These are phyloP conservation scores for Glaucomys volans DNA, from an alignment of 2,113 vertebrate species.

Conservation along the genomic window DNA sequence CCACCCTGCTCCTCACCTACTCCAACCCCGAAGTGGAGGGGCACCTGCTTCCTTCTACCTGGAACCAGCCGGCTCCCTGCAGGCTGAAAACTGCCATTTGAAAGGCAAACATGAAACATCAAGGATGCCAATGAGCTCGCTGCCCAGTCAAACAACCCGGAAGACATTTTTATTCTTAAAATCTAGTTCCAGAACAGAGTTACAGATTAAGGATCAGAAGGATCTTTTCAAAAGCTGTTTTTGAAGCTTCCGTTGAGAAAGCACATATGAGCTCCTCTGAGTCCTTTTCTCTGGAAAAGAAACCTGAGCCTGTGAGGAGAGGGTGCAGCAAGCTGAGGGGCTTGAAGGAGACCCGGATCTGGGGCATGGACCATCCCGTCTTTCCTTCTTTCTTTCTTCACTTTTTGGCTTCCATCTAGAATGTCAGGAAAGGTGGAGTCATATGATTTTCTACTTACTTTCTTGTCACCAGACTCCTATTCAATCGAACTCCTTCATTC, in stretches of 20 bases:
- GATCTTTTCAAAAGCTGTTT: conserved; percentile 38
- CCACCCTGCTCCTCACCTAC: neutral
- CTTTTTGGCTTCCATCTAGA: neutral
- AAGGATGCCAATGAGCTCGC: neutral
- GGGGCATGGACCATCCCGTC: neutral
- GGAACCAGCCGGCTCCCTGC: neutral
- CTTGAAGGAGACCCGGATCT: neutral
- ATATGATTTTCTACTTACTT: neutral
- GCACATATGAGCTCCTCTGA: neutral
- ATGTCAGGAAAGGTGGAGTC: conserved; percentile 15
- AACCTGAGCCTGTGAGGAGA: neutral
- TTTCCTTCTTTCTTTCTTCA: neutral
- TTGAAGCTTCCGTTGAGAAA: neutral
- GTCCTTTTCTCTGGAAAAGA: neutral
- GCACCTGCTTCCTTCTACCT: neutral
- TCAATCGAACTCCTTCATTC: neutral
- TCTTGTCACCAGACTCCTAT: neutral
- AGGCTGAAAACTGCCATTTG: neutral
- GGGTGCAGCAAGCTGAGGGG: neutral
- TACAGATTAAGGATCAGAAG: neutral
- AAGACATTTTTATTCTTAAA: neutral
- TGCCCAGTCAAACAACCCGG: conserved; percentile 27
- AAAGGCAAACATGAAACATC: neutral
- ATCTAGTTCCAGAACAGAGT: neutral
- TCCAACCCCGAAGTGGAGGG: neutral